Evolutionary conservation across 2,113 vertebrate genomes (phyloP).

Genomic region (Campylomormyrus numenius): DNA sequence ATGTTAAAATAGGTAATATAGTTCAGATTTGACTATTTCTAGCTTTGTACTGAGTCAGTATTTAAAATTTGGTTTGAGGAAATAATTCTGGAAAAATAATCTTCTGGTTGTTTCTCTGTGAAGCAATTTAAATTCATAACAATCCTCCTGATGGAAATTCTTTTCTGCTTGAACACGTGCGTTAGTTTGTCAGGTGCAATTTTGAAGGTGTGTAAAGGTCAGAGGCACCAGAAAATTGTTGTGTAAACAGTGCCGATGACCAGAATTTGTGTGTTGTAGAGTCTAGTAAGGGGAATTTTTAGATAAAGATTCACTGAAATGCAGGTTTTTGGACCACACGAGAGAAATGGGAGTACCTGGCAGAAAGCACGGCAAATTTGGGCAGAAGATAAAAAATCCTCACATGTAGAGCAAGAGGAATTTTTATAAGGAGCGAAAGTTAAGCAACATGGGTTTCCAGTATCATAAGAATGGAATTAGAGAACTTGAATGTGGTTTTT

Average conservation of each 20-base stretch:
- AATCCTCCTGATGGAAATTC: background rate
- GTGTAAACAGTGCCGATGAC: background rate
- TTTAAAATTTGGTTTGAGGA: background rate
- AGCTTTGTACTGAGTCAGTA: background rate
- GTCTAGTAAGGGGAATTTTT: background rate
- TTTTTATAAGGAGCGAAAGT: background rate
- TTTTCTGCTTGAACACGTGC: background rate
- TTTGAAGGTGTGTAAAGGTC: background rate
- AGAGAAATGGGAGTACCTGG: background rate
- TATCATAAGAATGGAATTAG: background rate
- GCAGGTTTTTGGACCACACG: background rate
- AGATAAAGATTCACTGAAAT: background rate
- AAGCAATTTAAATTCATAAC: background rate
- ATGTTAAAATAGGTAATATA: background rate
- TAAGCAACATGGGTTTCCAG: background rate
- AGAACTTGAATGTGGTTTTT: background rate
- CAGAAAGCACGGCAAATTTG: background rate
- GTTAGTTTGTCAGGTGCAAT: background rate
- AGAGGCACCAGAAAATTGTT: background rate
- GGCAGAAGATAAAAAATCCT: background rate
- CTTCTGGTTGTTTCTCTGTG: background rate
- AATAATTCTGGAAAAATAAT: background rate
- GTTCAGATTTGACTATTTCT: background rate
- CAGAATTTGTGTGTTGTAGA: background rate
- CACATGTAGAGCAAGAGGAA: background rate